Conservation (phyloP, 2,113 vertebrate genomes). For the Vanacampus margaritifer region DNA sequence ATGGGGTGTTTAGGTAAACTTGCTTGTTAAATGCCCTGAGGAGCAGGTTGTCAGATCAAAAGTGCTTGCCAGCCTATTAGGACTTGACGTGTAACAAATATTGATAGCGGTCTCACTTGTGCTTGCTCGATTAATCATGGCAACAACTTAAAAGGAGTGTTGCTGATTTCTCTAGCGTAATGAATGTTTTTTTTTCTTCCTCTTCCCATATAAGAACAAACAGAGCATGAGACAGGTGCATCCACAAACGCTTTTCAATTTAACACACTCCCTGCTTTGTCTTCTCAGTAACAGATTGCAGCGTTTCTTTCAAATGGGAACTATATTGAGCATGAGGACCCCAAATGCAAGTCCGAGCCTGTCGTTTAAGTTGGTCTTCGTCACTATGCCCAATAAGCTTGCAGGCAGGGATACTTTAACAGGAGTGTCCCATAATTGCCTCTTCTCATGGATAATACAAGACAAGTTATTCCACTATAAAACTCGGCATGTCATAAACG, state of each 20-base stretch:
- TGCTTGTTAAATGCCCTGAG: conserved; percentile 47
- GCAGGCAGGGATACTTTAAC: conserved; percentile 47
- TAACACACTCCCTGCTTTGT: conserved; percentile 35
- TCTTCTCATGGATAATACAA: conserved; percentile 61
- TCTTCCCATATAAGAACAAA: conserved; percentile 23
- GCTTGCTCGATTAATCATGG: conserved; percentile 48
- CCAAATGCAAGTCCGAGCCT: conserved; percentile 52
- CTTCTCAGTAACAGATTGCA: conserved; percentile 48
- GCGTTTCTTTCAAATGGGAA: conserved; percentile 55
- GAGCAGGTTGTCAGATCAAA: conserved; percentile 54
- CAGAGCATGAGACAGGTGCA: conserved; percentile 45
- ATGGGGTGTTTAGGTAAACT: conserved; percentile 53
- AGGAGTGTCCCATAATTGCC: conserved; percentile 64
- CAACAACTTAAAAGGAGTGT: conserved; percentile 41
- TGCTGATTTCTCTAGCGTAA: conserved; percentile 45
- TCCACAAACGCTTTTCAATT: conserved; percentile 47
- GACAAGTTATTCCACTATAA: conserved; percentile 60
- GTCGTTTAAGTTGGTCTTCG: conserved; percentile 62
- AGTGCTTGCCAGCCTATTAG: conserved; percentile 41
- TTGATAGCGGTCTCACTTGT: conserved; percentile 62
- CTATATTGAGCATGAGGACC: conserved; percentile 51
- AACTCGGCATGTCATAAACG: conserved; percentile 66
- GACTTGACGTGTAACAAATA: conserved; percentile 58
- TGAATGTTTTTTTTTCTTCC: conserved; percentile 13
- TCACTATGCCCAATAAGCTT: conserved; percentile 62